Percentiles rank a stretch among this genome's conserved stretches.
Conservation (phyloP, 2,797 vertebrate genomes). For the Tinamus major region DNA sequence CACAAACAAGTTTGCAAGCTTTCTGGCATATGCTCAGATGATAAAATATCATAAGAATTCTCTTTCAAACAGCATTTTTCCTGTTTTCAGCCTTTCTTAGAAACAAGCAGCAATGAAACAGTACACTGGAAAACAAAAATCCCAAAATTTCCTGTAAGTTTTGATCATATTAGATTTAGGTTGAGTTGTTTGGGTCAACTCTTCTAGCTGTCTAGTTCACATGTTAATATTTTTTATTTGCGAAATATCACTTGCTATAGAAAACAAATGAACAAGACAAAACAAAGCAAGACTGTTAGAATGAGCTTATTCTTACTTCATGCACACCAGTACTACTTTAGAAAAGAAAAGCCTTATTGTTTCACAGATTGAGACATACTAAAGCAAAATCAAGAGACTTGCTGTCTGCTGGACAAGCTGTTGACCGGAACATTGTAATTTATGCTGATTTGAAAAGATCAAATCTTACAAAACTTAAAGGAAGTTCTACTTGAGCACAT, state of each 20-base stretch:
- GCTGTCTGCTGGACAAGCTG: slow-evolving; percentile 4
- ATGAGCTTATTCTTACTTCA: slow-evolving; percentile 39
- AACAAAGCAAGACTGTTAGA: slow-evolving; percentile 33
- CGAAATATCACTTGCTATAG: neutral
- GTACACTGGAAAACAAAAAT: neutral
- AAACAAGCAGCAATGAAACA: neutral
- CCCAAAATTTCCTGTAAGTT: neutral
- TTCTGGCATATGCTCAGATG: neutral
- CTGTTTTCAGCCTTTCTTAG: neutral
- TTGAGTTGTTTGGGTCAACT: neutral
- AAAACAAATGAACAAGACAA: neutral
- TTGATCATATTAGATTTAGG: neutral
- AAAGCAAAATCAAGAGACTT: slow-evolving; percentile 46
- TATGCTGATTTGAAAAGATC: slow-evolving; percentile 27
- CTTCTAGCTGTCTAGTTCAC: neutral
- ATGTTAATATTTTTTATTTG: neutral
- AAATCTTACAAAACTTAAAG: slow-evolving; percentile 17
- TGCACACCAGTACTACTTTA: neutral
- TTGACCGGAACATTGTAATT: slow-evolving; percentile 18
- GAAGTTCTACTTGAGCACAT: neutral
- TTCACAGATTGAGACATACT: slow-evolving; percentile 23
- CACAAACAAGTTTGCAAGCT: neutral
- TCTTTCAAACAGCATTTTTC: neutral
- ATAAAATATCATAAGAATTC: neutral
- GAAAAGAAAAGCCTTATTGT: slow-evolving; percentile 58